Evolutionary conservation across 2,113 vertebrate genomes (phyloP).

Genomic region (Ellobius talpinus): DNA sequence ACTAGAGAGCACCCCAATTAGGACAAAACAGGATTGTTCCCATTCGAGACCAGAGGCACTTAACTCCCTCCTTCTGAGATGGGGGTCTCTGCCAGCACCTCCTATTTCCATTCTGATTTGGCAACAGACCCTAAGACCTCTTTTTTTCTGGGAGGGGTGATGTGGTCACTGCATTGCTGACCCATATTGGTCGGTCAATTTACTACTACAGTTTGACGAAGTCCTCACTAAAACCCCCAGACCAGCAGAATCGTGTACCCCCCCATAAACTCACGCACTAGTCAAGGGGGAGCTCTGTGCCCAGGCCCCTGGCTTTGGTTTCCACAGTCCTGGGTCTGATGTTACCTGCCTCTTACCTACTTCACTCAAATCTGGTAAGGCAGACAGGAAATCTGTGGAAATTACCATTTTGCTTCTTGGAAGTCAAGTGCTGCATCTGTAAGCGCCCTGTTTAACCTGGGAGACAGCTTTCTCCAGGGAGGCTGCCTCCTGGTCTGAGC

Average conservation of each 20-base stretch:
- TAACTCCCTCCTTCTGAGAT: not conserved
- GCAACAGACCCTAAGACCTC: not conserved
- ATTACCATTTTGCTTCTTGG: not conserved
- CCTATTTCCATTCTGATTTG: not conserved
- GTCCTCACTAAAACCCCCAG: not conserved
- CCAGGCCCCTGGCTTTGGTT: not conserved
- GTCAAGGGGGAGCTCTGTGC: not conserved
- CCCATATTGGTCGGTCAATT: not conserved
- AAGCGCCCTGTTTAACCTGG: not conserved
- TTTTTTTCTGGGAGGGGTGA: not conserved
- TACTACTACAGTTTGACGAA: not conserved
- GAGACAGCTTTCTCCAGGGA: not conserved
- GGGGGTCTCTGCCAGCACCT: not conserved
- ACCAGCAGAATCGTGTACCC: not conserved
- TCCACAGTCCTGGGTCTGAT: not conserved
- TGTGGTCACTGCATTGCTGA: not conserved
- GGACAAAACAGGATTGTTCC: not conserved
- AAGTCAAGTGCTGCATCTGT: not conserved
- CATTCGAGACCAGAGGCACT: not conserved
- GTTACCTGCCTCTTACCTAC: conserved; percentile 68
- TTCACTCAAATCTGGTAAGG: conserved; percentile 60
- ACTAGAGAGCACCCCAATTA: not conserved
- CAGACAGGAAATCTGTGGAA: not conserved
- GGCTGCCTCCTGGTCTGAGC: not conserved
- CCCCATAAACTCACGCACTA: not conserved